Percentiles rank a stretch among this genome's conserved stretches.
phyloP scores from a whole-genome alignment of 2,888 invertebrate genomes.

The Ormia ochracea region DNA sequence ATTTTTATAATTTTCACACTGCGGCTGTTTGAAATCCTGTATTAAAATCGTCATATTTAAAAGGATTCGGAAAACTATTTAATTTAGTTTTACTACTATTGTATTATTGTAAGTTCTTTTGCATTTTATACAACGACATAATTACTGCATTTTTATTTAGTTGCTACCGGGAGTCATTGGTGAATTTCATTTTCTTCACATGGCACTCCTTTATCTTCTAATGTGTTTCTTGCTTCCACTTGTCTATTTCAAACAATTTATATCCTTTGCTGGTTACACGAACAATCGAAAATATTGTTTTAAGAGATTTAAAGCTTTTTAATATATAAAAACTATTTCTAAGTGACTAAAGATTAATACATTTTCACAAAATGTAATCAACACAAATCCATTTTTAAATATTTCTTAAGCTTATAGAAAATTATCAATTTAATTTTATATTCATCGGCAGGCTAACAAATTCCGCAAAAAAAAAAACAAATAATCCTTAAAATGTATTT shows the following conservation, averaged over 20 bases:
- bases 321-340: background rate
- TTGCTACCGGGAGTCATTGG: background rate
- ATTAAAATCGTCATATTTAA: too few relatives aligned
- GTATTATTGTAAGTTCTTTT: too few relatives aligned
- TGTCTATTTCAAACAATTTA: constrained; percentile 33
- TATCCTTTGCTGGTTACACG: constrained; percentile 14
- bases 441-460: too few relatives aligned
- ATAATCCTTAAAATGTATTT: too few relatives aligned
- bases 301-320: background rate
- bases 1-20: too few relatives aligned
- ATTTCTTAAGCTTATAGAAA: too few relatives aligned
- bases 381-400: background rate
- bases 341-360: constrained; percentile 1
- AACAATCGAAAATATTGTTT: constrained; percentile 19
- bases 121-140: too few relatives aligned
- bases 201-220: constrained; percentile 43
- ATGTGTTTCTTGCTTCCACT: constrained; percentile 27
- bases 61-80: too few relatives aligned
- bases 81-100: too few relatives aligned
- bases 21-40: too few relatives aligned
- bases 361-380: background rate
- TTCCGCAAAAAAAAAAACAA: too few relatives aligned
- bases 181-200: background rate
- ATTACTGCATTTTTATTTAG: constrained; percentile 13
- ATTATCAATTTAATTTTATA: too few relatives aligned